phyloP scores from a whole-genome alignment of 2,797 vertebrate species.

The Rhynchotus rufescens region DNA sequence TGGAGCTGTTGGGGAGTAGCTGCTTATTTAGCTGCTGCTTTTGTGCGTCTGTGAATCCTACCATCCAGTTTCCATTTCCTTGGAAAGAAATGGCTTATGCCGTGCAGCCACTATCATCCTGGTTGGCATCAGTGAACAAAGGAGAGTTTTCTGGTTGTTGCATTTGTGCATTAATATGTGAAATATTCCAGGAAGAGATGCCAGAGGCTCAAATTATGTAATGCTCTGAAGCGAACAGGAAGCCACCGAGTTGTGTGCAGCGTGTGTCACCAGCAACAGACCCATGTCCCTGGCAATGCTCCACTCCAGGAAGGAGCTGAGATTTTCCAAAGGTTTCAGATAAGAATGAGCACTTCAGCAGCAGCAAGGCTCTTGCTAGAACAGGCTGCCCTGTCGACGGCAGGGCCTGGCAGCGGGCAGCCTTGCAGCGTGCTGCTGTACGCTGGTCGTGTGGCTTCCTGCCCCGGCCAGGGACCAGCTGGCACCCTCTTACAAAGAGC shows the following conservation, averaged over 20 bases:
- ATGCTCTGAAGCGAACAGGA: slow-evolving; percentile 51
- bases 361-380: neutral
- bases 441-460: neutral
- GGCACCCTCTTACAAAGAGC: neutral
- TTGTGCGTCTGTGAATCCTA: neutral
- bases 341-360: neutral
- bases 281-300: slow-evolving; percentile 56
- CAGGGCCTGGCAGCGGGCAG: neutral
- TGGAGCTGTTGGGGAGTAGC: neutral
- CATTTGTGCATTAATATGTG: neutral
- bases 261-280: slow-evolving; percentile 47
- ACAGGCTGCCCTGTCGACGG: neutral
- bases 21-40: neutral
- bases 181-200: slow-evolving; percentile 33
- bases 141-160: neutral
- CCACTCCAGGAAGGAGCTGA: slow-evolving; percentile 58
- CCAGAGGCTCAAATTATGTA: slow-evolving; percentile 54
- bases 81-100: neutral
- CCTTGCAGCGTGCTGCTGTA: neutral
- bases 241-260: neutral
- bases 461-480: neutral
- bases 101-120: neutral
- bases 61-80: neutral
- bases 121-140: neutral
- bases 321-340: slow-evolving; percentile 13